These are phyloP conservation scores for Hetaerina americana DNA, from an alignment of 1,140 invertebrate genomes.

Conservation along the genomic window DNA sequence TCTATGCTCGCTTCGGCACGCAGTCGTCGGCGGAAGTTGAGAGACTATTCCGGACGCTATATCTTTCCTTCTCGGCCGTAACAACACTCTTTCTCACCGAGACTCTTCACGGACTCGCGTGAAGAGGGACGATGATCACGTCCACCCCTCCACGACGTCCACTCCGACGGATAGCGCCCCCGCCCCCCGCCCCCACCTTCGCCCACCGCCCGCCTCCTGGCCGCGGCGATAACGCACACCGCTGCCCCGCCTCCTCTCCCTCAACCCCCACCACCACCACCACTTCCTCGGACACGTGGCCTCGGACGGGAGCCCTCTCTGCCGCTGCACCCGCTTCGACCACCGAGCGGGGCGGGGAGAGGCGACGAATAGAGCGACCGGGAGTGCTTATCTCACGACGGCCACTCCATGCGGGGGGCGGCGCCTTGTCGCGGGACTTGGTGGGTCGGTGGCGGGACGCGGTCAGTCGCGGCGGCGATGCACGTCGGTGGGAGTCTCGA, in stretches of 20 bases:
- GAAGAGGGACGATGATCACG: background rate
- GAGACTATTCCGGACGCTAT: too few species aligned
- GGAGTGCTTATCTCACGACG: background rate
- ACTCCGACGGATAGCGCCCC: background rate
- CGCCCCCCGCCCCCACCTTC: background rate
- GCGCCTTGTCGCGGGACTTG: background rate
- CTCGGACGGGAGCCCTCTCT: background rate
- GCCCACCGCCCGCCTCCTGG: background rate
- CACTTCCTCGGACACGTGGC: background rate
- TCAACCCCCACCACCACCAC: background rate
- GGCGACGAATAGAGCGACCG: background rate
- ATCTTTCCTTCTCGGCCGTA: background rate
- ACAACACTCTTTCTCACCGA: background rate
- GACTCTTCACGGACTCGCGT: background rate
- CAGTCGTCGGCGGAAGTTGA: too few species aligned
- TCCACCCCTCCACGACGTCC: background rate
- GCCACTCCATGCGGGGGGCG: background rate
- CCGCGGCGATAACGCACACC: background rate
- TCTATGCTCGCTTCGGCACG: too few species aligned
- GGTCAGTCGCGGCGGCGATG: too few species aligned
- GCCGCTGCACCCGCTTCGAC: background rate
- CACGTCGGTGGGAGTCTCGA: too few species aligned
- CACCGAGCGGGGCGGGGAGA: background rate
- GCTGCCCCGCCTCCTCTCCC: background rate
- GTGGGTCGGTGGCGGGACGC: too few species aligned